These are phyloP conservation scores for Vipera ursinii DNA, from an alignment of 2,797 vertebrate genomes.

Conservation along the genomic window DNA sequence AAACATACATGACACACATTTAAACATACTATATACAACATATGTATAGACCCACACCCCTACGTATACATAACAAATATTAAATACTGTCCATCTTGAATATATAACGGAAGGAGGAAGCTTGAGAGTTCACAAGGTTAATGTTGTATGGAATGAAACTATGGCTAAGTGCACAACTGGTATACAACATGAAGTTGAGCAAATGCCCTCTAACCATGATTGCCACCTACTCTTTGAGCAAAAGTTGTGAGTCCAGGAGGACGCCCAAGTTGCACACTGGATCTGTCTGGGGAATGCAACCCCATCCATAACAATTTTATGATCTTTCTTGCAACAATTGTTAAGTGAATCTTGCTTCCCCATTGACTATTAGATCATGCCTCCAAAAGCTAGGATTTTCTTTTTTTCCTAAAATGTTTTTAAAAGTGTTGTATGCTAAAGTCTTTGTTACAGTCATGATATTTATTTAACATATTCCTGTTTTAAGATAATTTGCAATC, in stretches of 20 bases:
- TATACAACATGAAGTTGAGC: not conserved
- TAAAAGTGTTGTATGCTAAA: not conserved
- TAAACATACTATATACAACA: too few species aligned
- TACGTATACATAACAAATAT: too few species aligned
- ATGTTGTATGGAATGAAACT: too few species aligned
- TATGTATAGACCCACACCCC: too few species aligned
- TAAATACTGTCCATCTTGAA: too few species aligned
- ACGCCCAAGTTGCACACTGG: not conserved
- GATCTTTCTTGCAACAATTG: not conserved
- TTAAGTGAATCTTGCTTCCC: not conserved
- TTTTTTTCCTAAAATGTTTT: not conserved
- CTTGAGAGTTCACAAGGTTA: too few species aligned
- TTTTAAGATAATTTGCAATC: not conserved
- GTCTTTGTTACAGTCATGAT: not conserved
- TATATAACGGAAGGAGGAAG: too few species aligned
- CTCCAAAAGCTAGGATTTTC: not conserved
- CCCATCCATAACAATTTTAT: not conserved
- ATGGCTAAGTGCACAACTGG: not conserved
- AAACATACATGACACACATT: too few species aligned
- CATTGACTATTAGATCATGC: not conserved
- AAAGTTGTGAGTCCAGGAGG: not conserved
- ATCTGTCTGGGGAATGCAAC: not conserved
- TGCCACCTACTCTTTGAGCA: not conserved
- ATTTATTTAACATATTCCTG: not conserved
- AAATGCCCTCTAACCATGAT: not conserved